Conservation (phyloP, 1,140 invertebrate genomes). For the Drosophila santomea region DNA sequence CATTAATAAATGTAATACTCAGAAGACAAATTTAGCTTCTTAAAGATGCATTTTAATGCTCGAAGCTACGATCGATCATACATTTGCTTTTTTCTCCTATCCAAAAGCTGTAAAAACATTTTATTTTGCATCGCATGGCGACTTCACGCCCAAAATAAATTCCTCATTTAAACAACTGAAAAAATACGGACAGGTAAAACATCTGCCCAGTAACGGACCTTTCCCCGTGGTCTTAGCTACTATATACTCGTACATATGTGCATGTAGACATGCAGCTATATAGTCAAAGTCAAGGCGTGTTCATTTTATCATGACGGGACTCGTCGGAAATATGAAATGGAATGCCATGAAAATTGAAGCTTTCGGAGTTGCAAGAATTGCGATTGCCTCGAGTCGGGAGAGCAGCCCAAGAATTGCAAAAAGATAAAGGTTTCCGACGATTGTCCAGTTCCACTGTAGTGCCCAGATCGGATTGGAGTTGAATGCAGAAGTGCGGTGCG, state of each 20-base stretch:
- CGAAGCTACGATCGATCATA: no score
- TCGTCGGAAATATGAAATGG: constrained; percentile 44
- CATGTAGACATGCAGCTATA: neutral
- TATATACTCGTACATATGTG: neutral
- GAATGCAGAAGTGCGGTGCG: constrained; percentile 41
- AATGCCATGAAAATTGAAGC: constrained; percentile 62
- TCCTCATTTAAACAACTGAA: constrained; percentile 11
- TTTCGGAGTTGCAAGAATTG: constrained; percentile 17
- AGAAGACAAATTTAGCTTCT: no score
- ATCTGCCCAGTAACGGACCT: constrained; percentile 11
- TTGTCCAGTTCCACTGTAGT: constrained; percentile 17
- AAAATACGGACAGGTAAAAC: constrained; percentile 21
- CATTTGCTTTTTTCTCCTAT: no score
- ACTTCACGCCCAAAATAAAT: constrained; percentile 19
- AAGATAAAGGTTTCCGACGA: constrained; percentile 25
- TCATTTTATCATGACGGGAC: constrained; percentile 45
- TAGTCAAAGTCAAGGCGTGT: constrained; percentile 53
- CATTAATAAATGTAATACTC: no score
- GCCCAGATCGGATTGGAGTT: neutral
- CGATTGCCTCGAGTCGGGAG: constrained; percentile 11
- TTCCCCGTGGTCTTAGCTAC: neutral
- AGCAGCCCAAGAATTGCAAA: neutral
- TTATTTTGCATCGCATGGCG: neutral
- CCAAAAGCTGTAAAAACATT: no score
- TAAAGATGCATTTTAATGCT: no score